These are phyloP conservation scores for Xanthia icteritia DNA, from an alignment of 2,888 invertebrate genomes.

Conservation along the genomic window DNA sequence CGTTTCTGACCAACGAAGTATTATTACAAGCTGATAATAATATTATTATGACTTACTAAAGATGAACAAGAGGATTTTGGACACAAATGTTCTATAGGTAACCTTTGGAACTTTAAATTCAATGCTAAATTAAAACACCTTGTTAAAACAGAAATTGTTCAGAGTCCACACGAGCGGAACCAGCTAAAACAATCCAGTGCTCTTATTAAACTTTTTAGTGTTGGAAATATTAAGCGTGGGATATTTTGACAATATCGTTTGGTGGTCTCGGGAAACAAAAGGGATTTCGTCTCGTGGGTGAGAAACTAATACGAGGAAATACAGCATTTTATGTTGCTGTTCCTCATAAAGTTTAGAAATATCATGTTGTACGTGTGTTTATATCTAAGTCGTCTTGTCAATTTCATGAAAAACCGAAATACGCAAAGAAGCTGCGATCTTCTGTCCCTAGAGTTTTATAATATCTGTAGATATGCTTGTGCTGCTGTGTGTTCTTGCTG, in stretches of 20 bases:
- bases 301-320: background rate
- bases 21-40: background rate
- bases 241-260: background rate
- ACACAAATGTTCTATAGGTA: background rate
- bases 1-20: too few relatives aligned
- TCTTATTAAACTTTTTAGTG: conserved; percentile 2
- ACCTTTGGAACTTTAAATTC: conserved; percentile 4
- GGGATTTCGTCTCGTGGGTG: background rate
- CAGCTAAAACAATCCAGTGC: conserved; percentile 29
- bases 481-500: background rate
- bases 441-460: background rate
- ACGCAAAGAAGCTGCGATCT: background rate
- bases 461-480: background rate
- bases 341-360: background rate
- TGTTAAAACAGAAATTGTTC: conserved; percentile 16
- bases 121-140: conserved; percentile 24
- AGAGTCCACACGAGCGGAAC: conserved; percentile 13
- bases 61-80: background rate
- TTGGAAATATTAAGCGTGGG: background rate
- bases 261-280: background rate
- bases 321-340: background rate
- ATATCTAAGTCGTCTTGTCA: too few relatives aligned
- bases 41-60: conserved; percentile 4
- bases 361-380: too few relatives aligned
- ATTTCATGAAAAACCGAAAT: too few relatives aligned